Conservation (phyloP, 2,888 invertebrate species). For the Platycnemis pennipes region DNA sequence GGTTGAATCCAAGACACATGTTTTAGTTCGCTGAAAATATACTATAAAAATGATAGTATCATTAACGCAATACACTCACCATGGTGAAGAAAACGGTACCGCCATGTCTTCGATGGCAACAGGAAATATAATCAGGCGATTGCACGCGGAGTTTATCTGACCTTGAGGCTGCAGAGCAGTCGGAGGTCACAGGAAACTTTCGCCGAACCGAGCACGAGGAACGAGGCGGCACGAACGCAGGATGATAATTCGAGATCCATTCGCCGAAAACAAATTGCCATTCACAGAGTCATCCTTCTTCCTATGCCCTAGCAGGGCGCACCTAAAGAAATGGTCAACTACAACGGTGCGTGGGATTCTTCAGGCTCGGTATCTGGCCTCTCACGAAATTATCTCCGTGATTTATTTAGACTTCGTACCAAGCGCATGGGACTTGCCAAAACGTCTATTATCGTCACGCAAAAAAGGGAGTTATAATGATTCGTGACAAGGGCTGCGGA, state of each 20-base stretch:
- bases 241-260: neutral
- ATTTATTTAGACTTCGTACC: neutral
- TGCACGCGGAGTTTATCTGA: neutral
- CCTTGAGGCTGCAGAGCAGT: neutral
- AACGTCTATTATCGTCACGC: neutral
- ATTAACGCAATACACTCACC: neutral
- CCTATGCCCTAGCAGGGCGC: neutral
- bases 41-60: too few relatives aligned
- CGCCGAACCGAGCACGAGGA: neutral
- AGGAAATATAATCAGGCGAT: neutral
- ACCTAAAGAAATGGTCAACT: neutral
- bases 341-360: neutral
- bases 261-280: neutral
- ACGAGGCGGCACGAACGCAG: neutral
- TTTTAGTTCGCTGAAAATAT: too few relatives aligned
- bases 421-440: neutral
- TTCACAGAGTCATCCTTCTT: neutral
- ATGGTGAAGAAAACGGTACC: neutral
- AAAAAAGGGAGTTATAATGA: neutral
- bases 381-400: neutral
- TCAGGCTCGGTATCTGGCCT: neutral
- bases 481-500: neutral
- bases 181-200: neutral
- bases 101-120: neutral
- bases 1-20: too few relatives aligned